A percentile compares a stretch with the other conserved stretches of the same genome.
These are phyloP conservation scores for Furnarius figulus DNA, from an alignment of 2,113 vertebrate species.

Conservation along the genomic window DNA sequence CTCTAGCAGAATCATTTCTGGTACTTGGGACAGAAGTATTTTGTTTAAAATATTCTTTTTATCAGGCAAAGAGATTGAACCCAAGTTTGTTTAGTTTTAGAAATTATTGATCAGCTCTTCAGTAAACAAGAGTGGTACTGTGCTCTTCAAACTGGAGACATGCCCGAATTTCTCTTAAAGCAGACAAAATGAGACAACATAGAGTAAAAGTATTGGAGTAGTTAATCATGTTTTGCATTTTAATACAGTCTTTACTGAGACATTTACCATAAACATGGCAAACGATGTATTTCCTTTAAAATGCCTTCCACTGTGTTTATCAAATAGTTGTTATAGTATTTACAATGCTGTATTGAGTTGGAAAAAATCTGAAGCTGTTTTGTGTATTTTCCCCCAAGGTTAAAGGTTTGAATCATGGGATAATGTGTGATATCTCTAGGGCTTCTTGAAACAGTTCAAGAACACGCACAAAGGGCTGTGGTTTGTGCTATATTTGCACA, in stretches of 20 bases:
- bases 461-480: slow-evolving; percentile 51
- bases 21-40: neutral
- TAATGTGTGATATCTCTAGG: slow-evolving; percentile 64
- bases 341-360: slow-evolving; percentile 36
- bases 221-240: slow-evolving; percentile 34
- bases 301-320: slow-evolving; percentile 48
- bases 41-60: neutral
- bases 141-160: neutral
- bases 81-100: neutral
- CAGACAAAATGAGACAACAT: neutral
- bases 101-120: neutral
- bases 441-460: slow-evolving; percentile 69
- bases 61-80: neutral
- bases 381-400: slow-evolving; percentile 69
- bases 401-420: slow-evolving; percentile 69
- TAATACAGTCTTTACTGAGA: slow-evolving; percentile 10
- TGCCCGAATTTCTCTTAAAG: neutral
- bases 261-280: slow-evolving; percentile 32
- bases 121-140: neutral
- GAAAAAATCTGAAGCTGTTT: slow-evolving; percentile 55
- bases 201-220: neutral
- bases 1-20: neutral
- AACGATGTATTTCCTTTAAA: neutral
- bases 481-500: slow-evolving; percentile 50
- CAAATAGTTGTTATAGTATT: slow-evolving; percentile 36